These are phyloP conservation scores for Myotis myotis DNA, from an alignment of 2,797 vertebrate species.

Conservation along the genomic window DNA sequence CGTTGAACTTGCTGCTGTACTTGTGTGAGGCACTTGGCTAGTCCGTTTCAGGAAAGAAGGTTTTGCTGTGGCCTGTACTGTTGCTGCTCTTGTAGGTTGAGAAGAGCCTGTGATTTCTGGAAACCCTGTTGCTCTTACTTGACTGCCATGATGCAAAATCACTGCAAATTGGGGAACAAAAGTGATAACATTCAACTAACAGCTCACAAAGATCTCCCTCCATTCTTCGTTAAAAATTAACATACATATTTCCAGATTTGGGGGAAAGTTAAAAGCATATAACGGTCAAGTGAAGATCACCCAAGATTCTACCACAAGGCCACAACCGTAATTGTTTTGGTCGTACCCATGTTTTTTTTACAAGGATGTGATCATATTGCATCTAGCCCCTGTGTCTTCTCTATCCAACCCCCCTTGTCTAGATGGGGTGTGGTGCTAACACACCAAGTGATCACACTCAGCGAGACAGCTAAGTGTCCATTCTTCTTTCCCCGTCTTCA, in stretches of 20 bases:
- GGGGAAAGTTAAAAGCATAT: background rate
- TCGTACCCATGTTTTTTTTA: background rate
- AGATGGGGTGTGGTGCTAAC: too few relatives aligned
- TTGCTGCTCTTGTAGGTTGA: background rate
- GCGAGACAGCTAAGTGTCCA: background rate
- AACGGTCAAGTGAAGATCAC: background rate
- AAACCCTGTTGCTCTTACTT: background rate
- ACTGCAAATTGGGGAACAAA: slow-evolving; percentile 60
- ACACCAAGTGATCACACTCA: background rate
- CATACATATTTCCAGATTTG: background rate
- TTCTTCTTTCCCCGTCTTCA: background rate
- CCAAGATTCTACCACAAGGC: background rate
- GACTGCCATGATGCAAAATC: slow-evolving; percentile 30
- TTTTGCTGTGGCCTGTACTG: background rate
- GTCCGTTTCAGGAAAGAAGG: background rate
- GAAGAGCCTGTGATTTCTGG: background rate
- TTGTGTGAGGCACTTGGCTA: background rate
- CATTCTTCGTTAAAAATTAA: background rate
- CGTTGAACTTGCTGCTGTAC: background rate
- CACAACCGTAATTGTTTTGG: background rate
- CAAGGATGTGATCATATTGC: background rate
- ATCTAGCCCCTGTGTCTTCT: background rate
- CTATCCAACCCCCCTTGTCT: background rate
- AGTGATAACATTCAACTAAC: background rate
- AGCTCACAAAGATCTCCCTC: background rate